phyloP scores from a whole-genome alignment of 2,113 vertebrate species.

The Murina feae region DNA sequence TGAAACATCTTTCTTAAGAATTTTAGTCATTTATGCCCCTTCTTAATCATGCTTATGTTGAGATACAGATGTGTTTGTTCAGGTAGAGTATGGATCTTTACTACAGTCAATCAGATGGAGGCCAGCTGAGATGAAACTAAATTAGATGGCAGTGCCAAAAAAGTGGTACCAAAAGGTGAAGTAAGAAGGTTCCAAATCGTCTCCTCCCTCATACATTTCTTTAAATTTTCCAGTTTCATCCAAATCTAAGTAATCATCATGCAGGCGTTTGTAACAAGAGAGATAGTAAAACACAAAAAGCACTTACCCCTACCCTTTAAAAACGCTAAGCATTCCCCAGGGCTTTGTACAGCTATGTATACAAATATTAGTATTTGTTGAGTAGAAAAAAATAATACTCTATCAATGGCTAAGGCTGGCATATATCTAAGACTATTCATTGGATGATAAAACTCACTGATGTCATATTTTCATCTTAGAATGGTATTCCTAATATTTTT shows the following conservation, averaged over 20 bases:
- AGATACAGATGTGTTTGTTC: not conserved
- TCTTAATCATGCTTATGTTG: not conserved
- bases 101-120: not conserved
- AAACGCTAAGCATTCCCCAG: not conserved
- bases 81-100: not conserved
- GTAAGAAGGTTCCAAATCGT: not conserved
- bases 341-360: not conserved
- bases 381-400: not conserved
- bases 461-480: not conserved
- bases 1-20: not conserved
- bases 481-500: not conserved
- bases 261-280: not conserved
- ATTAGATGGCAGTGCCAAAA: not conserved
- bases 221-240: not conserved
- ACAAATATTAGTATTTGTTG: not conserved
- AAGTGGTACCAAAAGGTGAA: not conserved
- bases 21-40: not conserved
- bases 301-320: not conserved
- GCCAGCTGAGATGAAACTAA: not conserved
- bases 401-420: not conserved
- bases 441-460: not conserved
- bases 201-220: not conserved
- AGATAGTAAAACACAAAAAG: not conserved
- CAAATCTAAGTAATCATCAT: not conserved
- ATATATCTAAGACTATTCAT: not conserved